phyloP scores from a whole-genome alignment of 2,113 vertebrate species.

The Xerus inauris region DNA sequence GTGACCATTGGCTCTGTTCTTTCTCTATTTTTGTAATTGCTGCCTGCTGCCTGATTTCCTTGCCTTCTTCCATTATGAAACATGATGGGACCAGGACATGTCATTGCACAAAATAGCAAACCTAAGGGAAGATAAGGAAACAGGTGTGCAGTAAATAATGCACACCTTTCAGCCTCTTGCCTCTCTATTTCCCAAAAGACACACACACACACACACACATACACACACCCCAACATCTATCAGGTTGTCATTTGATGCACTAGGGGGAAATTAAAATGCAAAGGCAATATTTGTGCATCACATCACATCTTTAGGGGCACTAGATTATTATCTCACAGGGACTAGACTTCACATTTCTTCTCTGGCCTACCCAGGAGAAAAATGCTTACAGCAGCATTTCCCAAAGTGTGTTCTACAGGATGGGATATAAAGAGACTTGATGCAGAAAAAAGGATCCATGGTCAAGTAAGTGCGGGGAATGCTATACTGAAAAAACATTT shows the following conservation, averaged over 20 bases:
- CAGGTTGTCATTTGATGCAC: background rate
- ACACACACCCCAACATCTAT: background rate
- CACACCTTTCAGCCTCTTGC: background rate
- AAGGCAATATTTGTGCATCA: background rate
- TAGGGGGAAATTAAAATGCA: background rate
- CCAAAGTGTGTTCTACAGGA: background rate
- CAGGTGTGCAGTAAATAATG: background rate
- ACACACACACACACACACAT: too few species aligned
- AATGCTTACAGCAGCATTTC: slow-evolving; percentile 29
- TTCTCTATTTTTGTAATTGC: slow-evolving; percentile 67
- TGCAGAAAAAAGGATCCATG: background rate
- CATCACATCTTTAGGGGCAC: background rate
- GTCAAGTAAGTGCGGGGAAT: slow-evolving; percentile 43
- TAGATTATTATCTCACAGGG: background rate
- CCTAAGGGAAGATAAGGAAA: slow-evolving; percentile 44
- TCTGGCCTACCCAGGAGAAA: background rate
- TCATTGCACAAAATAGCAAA: background rate
- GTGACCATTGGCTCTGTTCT: slow-evolving; percentile 79
- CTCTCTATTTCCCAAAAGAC: background rate
- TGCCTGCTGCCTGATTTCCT: slow-evolving; percentile 83
- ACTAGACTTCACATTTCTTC: background rate
- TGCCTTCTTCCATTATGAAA: slow-evolving; percentile 82
- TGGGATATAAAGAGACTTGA: background rate
- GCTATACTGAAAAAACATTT: background rate
- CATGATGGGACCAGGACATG: slow-evolving; percentile 3